Evolutionary conservation across 2,888 invertebrate species (phyloP).

Genomic region (Calliopum simillimum): DNA sequence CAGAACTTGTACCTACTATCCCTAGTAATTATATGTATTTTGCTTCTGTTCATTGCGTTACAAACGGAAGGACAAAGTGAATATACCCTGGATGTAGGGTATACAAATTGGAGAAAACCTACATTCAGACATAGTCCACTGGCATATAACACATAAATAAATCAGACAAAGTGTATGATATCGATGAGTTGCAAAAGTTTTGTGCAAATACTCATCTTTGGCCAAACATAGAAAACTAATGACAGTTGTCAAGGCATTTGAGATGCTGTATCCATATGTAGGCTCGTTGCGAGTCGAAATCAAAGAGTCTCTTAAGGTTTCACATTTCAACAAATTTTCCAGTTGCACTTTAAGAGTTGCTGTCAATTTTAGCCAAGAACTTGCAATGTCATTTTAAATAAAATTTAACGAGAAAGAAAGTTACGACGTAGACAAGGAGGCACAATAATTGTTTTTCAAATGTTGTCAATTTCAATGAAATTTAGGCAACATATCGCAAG

Average conservation of each 20-base stretch:
- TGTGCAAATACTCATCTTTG: slow-evolving; percentile 5
- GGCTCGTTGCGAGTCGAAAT: background rate
- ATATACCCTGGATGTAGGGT: no score
- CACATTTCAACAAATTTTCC: background rate
- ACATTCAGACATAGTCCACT: no score
- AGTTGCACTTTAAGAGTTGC: slow-evolving; percentile 9
- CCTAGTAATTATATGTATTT: no score
- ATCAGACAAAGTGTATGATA: no score
- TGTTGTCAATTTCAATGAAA: no score
- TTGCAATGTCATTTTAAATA: slow-evolving; percentile 25
- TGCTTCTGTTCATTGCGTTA: no score
- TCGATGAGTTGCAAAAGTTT: background rate
- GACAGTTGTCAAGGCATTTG: slow-evolving; percentile 27
- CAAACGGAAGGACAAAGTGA: no score
- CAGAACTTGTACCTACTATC: no score
- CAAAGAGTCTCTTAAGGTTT: background rate
- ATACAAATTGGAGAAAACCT: no score
- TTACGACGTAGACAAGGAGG: background rate
- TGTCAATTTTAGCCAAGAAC: slow-evolving; percentile 33
- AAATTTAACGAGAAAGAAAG: background rate
- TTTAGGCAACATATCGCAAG: no score
- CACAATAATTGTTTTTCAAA: background rate
- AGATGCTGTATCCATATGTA: background rate
- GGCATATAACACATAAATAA: no score
- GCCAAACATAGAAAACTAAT: background rate